Base-by-base conservation (phyloP, 2,888 invertebrate genomes). In the Pachymerium ferrugineum region DNA sequence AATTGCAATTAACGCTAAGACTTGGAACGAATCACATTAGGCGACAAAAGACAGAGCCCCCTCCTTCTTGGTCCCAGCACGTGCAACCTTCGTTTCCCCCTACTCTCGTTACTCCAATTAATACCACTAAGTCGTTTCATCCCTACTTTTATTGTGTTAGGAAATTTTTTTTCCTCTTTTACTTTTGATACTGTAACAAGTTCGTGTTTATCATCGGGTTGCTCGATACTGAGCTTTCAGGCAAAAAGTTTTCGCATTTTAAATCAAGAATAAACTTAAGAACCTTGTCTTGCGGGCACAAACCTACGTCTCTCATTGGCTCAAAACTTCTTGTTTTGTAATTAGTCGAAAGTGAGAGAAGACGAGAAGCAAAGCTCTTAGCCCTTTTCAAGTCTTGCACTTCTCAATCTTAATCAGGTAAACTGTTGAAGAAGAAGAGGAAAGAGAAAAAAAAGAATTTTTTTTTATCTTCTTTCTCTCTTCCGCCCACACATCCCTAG, bases 11-110 rank as follows among this genome's bases (percentile, higher is more conserved):
- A 69, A 69, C 33, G 69, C 31, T 69, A 69, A 69, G 30, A 30
- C 69, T 69, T 30, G 31, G 69, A 69, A 69, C 69, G 69, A 69
- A 69, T 69, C 69, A 33, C 69, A 69, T 69, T 69, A 31, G 33
- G 33, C 69, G 69, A 33, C 33, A 33, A 33, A 69, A 54, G 54
- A 54, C 54, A 54, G 54, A 54, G 54, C 54, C 54, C 54, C 54
- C 19, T 54, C 54, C 54, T 54, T 22, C 6, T 54, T 54, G 54
- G 54, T 54, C 54, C 54, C 54, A 54, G 54, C 54, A 54, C 54
- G 54, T 54, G 54, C 54, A 54, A 54, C 54, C 25, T 54, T 54
- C 54, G 28, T 54, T 54, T 54, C 54, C 54, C 54, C 28, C 25
- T 54, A 22, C 54, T 54, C 54, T 54, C 54, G 54, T 54, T 54